Conservation (phyloP, 2,113 vertebrate species). For the Marmota flaviventris region DNA sequence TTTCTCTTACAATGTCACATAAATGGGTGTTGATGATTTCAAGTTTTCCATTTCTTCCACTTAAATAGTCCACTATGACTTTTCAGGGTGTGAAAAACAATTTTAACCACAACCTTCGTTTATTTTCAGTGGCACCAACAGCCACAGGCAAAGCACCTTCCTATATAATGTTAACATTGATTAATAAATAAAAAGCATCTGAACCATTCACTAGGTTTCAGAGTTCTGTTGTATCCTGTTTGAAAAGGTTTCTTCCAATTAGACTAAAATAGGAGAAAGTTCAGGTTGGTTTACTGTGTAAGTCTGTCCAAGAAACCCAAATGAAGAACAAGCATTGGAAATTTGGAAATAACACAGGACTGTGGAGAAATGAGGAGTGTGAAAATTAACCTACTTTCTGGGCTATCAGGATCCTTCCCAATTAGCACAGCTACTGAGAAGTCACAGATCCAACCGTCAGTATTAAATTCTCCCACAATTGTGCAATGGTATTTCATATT, state of each 20-base stretch:
- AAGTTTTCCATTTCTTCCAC: not conserved
- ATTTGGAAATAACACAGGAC: constrained; percentile 51
- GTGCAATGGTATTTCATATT: constrained; percentile 62
- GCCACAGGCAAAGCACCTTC: not conserved
- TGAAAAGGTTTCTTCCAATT: constrained; percentile 63
- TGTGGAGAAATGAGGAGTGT: constrained; percentile 36
- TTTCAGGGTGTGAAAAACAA: not conserved
- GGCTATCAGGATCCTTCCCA: constrained; percentile 58
- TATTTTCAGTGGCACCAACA: constrained; percentile 13
- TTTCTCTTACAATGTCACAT: not conserved
- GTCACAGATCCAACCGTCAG: not conserved
- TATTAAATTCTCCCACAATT: not conserved
- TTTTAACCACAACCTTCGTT: constrained; percentile 9
- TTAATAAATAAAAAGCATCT: not conserved
- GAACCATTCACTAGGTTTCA: constrained; percentile 17
- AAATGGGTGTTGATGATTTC: not conserved
- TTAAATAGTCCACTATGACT: constrained; percentile 10
- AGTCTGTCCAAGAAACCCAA: constrained; percentile 52
- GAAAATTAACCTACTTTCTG: constrained; percentile 70
- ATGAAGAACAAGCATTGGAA: constrained; percentile 68
- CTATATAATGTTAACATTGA: constrained; percentile 54
- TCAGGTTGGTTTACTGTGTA: constrained; percentile 61
- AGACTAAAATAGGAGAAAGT: constrained; percentile 34
- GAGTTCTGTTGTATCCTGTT: constrained; percentile 25
- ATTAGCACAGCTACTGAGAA: constrained; percentile 39